These are phyloP conservation scores for Drosophila multiciliata DNA, from an alignment of 2,888 invertebrate species.

Conservation along the genomic window DNA sequence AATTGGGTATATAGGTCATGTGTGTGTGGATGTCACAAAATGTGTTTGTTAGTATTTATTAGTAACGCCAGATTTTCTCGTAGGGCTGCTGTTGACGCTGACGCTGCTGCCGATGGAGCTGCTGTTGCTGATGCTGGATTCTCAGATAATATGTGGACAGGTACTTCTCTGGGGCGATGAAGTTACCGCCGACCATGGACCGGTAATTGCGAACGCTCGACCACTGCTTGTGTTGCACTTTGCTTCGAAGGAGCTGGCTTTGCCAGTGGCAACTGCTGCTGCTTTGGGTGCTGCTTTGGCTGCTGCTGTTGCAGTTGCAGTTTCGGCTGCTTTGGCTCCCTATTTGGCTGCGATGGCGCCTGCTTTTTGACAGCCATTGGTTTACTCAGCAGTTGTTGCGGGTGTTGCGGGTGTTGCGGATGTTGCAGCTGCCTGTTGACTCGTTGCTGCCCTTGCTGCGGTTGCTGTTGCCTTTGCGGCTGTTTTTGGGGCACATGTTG, in stretches of 20 bases:
- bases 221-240: neutral
- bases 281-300: neutral
- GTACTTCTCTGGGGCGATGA: neutral
- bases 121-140: constrained; percentile 31
- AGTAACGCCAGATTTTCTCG: constrained; percentile 54
- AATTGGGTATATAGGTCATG: too few species aligned
- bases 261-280: neutral
- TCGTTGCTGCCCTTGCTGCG: too few species aligned
- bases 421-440: too few species aligned
- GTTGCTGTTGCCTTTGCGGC: too few species aligned
- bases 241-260: neutral
- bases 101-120: constrained; percentile 31
- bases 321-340: too few species aligned
- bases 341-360: too few species aligned
- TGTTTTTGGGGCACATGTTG: constrained; percentile 17
- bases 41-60: too few species aligned
- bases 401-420: neutral
- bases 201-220: constrained; percentile 12
- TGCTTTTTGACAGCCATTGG: too few species aligned
- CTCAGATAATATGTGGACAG: neutral
- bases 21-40: too few species aligned
- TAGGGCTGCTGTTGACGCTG: constrained; percentile 40
- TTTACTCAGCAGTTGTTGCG: neutral
- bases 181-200: too few species aligned
- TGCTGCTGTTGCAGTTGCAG: too few species aligned